phyloP scores from a whole-genome alignment of 1,140 invertebrate species.

The Carcinoscorpius rotundicauda region DNA sequence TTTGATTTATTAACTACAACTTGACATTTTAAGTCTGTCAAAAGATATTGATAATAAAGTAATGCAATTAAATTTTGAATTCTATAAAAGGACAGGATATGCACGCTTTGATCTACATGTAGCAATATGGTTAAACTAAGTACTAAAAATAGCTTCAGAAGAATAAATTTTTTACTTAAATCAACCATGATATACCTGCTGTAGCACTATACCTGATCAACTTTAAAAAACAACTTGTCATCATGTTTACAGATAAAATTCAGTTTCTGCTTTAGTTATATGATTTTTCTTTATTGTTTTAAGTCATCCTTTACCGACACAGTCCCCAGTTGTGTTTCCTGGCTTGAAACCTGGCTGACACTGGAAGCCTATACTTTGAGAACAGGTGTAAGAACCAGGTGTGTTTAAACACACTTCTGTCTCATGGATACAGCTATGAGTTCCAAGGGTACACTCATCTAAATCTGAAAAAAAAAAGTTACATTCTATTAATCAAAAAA shows the following conservation, averaged over 20 bases:
- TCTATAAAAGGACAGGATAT: no score
- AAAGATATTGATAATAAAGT: no score
- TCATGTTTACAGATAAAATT: neutral
- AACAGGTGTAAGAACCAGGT: neutral
- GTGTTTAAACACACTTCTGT: neutral
- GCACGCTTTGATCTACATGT: no score
- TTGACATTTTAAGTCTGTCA: no score
- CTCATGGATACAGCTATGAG: neutral
- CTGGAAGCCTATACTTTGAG: neutral
- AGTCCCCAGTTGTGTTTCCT: neutral
- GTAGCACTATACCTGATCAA: no score
- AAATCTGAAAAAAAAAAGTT: neutral
- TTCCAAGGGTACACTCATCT: neutral
- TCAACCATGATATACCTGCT: no score
- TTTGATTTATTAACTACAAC: no score
- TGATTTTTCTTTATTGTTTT: neutral
- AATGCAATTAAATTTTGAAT: no score
- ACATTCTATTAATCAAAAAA: neutral
- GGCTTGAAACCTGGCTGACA: neutral
- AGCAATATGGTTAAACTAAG: no score
- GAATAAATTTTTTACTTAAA: no score
- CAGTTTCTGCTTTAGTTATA: neutral
- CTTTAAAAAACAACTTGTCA: neutral
- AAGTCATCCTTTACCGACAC: neutral
- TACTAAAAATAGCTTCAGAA: no score